Base-by-base conservation (phyloP, 2,797 vertebrate species). In the Ficedula albicollis region DNA sequence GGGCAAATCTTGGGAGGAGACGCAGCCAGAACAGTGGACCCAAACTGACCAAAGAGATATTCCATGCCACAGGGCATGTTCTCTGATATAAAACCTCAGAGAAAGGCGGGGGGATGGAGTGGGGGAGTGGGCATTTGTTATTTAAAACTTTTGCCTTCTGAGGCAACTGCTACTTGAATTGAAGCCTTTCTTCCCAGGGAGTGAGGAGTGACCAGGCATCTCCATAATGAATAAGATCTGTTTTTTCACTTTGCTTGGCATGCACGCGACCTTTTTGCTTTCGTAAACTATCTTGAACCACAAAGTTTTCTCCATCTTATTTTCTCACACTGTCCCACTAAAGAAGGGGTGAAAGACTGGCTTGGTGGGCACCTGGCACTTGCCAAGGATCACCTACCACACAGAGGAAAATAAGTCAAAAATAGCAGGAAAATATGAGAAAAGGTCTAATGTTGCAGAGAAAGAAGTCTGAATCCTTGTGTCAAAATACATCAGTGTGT, bases 191-290 rank as follows among this genome's bases (percentile, higher is more conserved):
- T 46, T 72, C 30, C 29, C 29, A 34, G 26, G 26, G 59, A 59
- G 18, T 16, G 27, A 15, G 26, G 59, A 59, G 18, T 16, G 27
- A 15, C 7, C 0, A 0, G 15, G 25, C 6, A 78, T 12, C 8
- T 34, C 38, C 30, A 26, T 11, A 48, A 32, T 11, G 15, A 84
- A 9, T 25, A 66, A 59, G 22, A 66, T 27, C 7, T n/a, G 49
- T 0, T 18, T 56, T 49, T 64, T 32, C 0, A 0, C 7, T 30
- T 46, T 62, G 5, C 15, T 64, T 58, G 39, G 13, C 23, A 26
- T 17, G 34, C 15, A 41, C 17, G 9, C 34, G 29, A 52, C 18
- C 18, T 20, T 66, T 77, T 78, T 72, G 21, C 18, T 52, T 17
- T 58, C 1, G 8, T 64, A 59, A 72, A 72, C 21, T 70, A 16